Evolutionary conservation across 92 coral and sea anemone genomes (phyloP), one percentile per base, ranked within the genome.

Genomic region (Isaurus tuberculatus): DNA sequence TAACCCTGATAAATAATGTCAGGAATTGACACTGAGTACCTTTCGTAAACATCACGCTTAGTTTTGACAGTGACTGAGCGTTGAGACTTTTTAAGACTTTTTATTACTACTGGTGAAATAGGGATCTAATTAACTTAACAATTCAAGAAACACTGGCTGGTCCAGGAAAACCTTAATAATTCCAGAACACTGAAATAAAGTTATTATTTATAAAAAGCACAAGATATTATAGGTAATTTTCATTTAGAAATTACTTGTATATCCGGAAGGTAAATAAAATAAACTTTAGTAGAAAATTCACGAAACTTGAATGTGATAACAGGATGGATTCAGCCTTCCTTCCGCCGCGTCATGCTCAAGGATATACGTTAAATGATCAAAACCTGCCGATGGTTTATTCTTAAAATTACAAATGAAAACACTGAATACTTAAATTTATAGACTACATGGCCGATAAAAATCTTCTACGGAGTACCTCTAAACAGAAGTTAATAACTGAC

Each of bases 321-420:
- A 72, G 60, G 78, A 43, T 61, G 46, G 70, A 33, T 57, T 77
- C 51, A 57, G 70, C 40, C 70, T 7, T 77, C 82, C 82, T 77
- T 77, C 82, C 82, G 82, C 46, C 51, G 53, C 69, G 33, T 77
- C 70, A 58, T 33, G 33, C 57, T 34, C 22, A 37, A 32, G 33
- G 82, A 25, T 55, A 58, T 77, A 20, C 19, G 28, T 77, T 36
- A 1, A 44, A 1, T 55, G 32, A 55, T 61, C 22, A 61, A 65
- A 33, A 57, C 14, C 68, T 58, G 69, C 37, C 36, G 70, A 23
- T 25, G 34, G 30, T 53, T 77, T n/a, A 16, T 10, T 55, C 63
- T 20, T 3, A 27, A 34, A 2, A 28, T 25, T 77, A 32, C 33
- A 23, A 2, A 63, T 72, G 22, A 72, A 58, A 60, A 58, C 17